Evolutionary conservation across 2,888 invertebrate species (phyloP).

Genomic region (Meiosimyza platycephala): DNA sequence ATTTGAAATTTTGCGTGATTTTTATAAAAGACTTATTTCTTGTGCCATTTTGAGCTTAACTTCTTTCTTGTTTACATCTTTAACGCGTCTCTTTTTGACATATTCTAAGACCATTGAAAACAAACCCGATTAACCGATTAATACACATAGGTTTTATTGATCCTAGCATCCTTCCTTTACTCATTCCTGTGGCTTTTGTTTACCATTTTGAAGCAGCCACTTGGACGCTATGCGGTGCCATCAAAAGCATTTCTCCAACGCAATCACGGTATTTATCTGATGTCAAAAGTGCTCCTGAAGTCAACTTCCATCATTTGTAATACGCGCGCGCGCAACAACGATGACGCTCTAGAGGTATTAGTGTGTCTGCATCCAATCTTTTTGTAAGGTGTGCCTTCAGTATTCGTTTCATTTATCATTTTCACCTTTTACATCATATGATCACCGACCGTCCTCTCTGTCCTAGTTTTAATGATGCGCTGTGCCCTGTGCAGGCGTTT

Average conservation of each 20-base stretch:
- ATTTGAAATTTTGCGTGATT: too few relatives aligned
- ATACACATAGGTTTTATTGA: too few relatives aligned
- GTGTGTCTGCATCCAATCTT: not conserved
- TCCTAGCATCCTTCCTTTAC: not conserved
- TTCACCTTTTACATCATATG: not conserved
- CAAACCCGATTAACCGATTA: too few relatives aligned
- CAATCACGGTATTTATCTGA: constrained; percentile 32
- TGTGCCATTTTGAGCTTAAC: too few relatives aligned
- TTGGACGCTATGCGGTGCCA: constrained; percentile 17
- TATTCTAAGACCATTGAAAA: too few relatives aligned
- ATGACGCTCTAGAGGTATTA: not conserved
- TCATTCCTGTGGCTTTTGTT: not conserved
- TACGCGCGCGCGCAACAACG: not conserved
- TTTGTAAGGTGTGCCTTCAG: not conserved
- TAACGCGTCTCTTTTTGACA: too few relatives aligned
- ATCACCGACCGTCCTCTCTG: not conserved
- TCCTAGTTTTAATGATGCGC: not conserved
- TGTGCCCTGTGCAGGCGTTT: constrained; percentile 33
- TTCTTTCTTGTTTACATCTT: too few relatives aligned
- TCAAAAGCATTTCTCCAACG: constrained; percentile 37
- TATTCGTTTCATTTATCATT: constrained; percentile 26
- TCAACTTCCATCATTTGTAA: constrained; percentile 40
- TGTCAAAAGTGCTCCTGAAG: constrained; percentile 37
- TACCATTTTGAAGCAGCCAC: not conserved
- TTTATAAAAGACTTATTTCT: too few relatives aligned